Evolutionary conservation across 2,888 invertebrate genomes (phyloP).

Genomic region (Galerucella calmariensis): DNA sequence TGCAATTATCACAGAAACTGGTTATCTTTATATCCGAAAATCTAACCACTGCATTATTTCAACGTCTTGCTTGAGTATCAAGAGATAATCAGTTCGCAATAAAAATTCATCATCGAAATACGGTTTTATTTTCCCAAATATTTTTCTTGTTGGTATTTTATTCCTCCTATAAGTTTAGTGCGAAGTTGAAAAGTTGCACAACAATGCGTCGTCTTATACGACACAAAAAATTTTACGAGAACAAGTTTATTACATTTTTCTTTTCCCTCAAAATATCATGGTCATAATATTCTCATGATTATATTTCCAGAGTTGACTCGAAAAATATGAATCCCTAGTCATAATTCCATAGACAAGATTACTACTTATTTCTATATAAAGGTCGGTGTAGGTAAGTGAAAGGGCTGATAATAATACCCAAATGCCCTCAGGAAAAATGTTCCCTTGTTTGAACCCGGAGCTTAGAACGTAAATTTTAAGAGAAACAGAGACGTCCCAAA

Average conservation of each 20-base stretch:
- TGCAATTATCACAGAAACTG: slow-evolving; percentile 19
- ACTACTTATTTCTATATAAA: slow-evolving; percentile 3
- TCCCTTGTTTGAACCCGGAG: neutral
- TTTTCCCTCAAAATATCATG: neutral
- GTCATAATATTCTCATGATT: slow-evolving; percentile 21
- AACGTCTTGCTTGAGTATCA: neutral
- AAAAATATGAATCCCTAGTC: slow-evolving; percentile 22
- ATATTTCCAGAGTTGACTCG: slow-evolving; percentile 14
- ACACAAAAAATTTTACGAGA: neutral
- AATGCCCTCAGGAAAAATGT: neutral
- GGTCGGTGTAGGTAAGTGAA: slow-evolving; percentile 15
- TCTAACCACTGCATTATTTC: slow-evolving; percentile 4
- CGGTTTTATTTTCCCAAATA: no score
- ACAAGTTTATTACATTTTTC: slow-evolving; percentile 5
- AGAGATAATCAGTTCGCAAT: neutral
- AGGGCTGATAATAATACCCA: slow-evolving; percentile 9
- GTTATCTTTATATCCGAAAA: slow-evolving; percentile 12
- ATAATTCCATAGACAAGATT: slow-evolving; percentile 12
- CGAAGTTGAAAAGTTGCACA: no score
- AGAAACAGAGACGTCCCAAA: neutral
- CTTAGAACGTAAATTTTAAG: neutral
- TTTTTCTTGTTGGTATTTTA: no score
- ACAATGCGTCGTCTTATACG: no score
- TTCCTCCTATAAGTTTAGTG: no score
- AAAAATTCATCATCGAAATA: no score